Percentiles rank a stretch among this genome's conserved stretches.
Evolutionary conservation across 2,797 vertebrate genomes (phyloP).

Genomic region (Enteromius mattozi): DNA sequence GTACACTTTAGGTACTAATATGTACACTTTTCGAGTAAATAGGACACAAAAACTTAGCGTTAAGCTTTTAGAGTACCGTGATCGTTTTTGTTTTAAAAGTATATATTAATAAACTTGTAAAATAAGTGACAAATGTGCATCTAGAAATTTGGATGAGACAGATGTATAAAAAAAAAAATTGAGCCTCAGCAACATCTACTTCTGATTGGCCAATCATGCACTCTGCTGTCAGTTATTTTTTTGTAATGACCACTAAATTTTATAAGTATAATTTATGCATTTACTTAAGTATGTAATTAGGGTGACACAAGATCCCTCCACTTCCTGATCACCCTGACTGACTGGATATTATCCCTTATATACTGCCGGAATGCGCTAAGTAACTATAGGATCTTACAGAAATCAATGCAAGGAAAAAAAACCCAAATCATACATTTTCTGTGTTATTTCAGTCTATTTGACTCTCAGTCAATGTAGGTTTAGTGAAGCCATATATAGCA

Average conservation of each 20-base stretch:
- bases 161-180: not conserved
- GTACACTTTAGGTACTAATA: not conserved
- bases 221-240: not conserved
- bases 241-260: not conserved
- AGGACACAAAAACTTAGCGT: not conserved
- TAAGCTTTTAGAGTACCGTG: not conserved
- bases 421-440: not conserved
- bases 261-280: not conserved
- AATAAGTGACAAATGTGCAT: not conserved
- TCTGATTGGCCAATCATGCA: not conserved
- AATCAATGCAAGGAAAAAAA: not conserved
- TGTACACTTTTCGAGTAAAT: not conserved
- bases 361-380: not conserved
- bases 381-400: not conserved
- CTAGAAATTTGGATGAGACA: not conserved
- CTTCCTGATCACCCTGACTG: not conserved
- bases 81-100: not conserved
- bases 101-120: not conserved
- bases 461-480: constrained; percentile 12
- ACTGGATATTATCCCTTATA: not conserved
- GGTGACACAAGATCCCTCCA: not conserved
- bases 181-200: not conserved
- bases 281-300: not conserved
- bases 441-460: constrained; percentile 1
- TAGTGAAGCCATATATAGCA: constrained; percentile 22